These are phyloP conservation scores for Acromyrmex echinatior DNA, from an alignment of 1,140 invertebrate species.

Conservation along the genomic window DNA sequence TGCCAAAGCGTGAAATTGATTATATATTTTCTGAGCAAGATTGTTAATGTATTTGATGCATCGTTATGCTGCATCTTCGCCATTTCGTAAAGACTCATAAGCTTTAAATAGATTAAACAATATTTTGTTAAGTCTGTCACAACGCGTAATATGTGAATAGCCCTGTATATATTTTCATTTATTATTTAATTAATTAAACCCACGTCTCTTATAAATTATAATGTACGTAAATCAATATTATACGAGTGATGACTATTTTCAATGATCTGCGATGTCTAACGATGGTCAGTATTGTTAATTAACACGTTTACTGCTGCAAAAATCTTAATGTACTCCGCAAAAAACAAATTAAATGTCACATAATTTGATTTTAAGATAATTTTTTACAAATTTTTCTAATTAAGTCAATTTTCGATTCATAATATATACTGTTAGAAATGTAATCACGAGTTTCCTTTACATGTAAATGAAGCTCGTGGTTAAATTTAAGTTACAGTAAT, in stretches of 20 bases:
- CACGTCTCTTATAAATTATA: slow-evolving; percentile 72
- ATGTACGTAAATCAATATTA: slow-evolving; percentile 60
- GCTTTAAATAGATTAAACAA: slow-evolving; percentile 77
- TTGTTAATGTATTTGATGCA: slow-evolving; percentile 5
- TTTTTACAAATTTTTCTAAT: slow-evolving; percentile 18
- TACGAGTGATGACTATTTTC: slow-evolving; percentile 60
- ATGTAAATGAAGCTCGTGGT: too few relatives aligned
- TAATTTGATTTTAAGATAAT: neutral
- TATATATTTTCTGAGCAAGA: slow-evolving; percentile 6
- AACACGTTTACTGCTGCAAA: slow-evolving; percentile 35
- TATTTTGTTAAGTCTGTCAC: slow-evolving; percentile 32
- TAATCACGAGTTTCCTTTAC: too few relatives aligned
- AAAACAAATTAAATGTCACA: neutral
- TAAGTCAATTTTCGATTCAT: neutral
- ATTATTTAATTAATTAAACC: slow-evolving; percentile 74
- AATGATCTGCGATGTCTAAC: slow-evolving; percentile 33
- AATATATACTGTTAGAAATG: neutral
- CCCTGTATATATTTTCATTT: slow-evolving; percentile 73
- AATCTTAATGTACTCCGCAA: neutral
- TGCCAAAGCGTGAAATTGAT: slow-evolving; percentile 46
- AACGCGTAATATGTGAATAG: slow-evolving; percentile 72
- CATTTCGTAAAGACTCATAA: slow-evolving; percentile 71
- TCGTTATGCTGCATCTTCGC: slow-evolving; percentile 63
- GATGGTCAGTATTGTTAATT: slow-evolving; percentile 70
- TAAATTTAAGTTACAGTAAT: too few relatives aligned